These are phyloP conservation scores for Coptodon bakossiorum DNA, from an alignment of 2,113 vertebrate species.

Conservation along the genomic window DNA sequence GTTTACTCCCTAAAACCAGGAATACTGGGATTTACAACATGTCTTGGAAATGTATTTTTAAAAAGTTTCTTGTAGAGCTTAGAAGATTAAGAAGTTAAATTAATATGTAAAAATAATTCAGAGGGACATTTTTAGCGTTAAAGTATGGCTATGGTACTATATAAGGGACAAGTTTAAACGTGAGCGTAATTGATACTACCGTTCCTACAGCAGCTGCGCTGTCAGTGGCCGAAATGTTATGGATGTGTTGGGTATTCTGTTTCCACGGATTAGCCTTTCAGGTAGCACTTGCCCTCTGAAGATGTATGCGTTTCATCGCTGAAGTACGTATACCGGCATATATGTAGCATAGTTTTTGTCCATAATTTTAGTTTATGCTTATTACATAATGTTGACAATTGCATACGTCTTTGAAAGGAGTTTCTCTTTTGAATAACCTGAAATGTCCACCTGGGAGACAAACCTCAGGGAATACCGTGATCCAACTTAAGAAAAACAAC, in stretches of 20 bases:
- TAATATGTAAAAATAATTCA: not conserved
- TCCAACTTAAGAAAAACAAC: rapidly evolving
- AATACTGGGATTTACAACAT: not conserved
- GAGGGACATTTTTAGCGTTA: not conserved
- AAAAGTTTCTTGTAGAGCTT: not conserved
- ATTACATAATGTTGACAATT: not conserved
- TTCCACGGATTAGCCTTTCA: rapidly evolving
- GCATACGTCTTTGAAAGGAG: not conserved
- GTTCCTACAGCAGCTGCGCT: not conserved
- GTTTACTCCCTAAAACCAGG: not conserved
- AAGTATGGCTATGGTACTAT: not conserved
- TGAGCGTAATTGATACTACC: not conserved
- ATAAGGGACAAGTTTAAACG: not conserved
- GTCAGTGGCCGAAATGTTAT: constrained; percentile 10
- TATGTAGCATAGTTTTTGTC: not conserved
- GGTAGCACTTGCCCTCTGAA: rapidly evolving
- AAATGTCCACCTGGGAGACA: not conserved
- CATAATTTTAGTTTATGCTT: not conserved
- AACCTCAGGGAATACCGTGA: rapidly evolving
- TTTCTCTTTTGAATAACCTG: not conserved
- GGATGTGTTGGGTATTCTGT: rapidly evolving
- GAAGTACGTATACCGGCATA: not conserved
- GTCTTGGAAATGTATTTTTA: not conserved
- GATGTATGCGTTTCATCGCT: rapidly evolving
- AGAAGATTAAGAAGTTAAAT: not conserved